These are phyloP conservation scores for Thymelicus sylvestris DNA, from an alignment of 2,888 invertebrate species.

Conservation along the genomic window DNA sequence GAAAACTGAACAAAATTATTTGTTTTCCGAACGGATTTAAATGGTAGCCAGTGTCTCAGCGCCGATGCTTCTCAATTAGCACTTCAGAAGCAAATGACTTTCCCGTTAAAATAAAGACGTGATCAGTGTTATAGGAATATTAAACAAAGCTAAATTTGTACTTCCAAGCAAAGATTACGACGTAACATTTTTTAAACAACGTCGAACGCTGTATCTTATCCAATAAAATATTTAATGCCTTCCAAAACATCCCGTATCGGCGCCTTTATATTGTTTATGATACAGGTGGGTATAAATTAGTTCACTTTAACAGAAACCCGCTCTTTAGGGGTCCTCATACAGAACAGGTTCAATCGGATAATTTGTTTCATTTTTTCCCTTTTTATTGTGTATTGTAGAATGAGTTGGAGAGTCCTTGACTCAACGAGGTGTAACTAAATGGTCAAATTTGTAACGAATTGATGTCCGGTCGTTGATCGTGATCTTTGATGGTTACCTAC, in stretches of 20 bases:
- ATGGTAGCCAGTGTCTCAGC: not conserved
- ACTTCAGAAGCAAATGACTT: slow-evolving; percentile 3
- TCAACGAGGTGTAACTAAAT: slow-evolving; percentile 84
- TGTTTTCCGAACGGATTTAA: not conserved
- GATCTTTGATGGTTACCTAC: slow-evolving; percentile 71
- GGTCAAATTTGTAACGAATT: slow-evolving; percentile 81
- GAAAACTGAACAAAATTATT: not conserved
- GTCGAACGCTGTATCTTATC: slow-evolving; percentile 48
- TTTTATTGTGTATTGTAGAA: slow-evolving; percentile 68
- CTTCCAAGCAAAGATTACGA: slow-evolving; percentile 58
- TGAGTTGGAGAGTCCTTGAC: slow-evolving; percentile 80
- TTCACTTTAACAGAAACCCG: slow-evolving; percentile 75
- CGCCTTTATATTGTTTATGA: slow-evolving; percentile 75
- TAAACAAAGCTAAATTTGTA: slow-evolving; percentile 60
- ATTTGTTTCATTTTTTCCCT: slow-evolving; percentile 73
- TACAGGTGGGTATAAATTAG: slow-evolving; percentile 80
- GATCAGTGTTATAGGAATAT: slow-evolving; percentile 44
- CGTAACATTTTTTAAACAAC: slow-evolving; percentile 60
- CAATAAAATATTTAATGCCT: slow-evolving; percentile 62
- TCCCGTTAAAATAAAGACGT: slow-evolving; percentile 28
- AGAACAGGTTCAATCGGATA: slow-evolving; percentile 80
- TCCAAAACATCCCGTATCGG: slow-evolving; percentile 62
- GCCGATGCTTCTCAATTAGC: slow-evolving; percentile 18
- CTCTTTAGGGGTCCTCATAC: slow-evolving; percentile 77
- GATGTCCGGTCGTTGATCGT: slow-evolving; percentile 72